phyloP scores from a whole-genome alignment of 2,113 vertebrate species.

The Anoura caudifer region DNA sequence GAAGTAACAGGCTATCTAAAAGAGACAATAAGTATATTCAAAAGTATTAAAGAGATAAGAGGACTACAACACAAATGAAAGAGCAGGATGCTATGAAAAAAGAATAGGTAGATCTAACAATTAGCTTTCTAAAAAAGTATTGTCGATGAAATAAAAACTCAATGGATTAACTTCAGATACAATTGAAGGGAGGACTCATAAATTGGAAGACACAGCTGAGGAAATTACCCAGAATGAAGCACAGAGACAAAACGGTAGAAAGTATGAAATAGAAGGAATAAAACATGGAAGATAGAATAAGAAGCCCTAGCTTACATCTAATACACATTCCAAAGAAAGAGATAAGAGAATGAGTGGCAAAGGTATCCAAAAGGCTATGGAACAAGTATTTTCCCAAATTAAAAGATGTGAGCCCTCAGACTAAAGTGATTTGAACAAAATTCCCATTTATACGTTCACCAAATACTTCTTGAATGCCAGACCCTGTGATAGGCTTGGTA shows the following conservation, averaged over 20 bases:
- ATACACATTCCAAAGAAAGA: not conserved
- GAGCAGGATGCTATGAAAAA: not conserved
- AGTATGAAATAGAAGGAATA: not conserved
- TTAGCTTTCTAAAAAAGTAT: not conserved
- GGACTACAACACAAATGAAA: not conserved
- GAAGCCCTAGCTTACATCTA: not conserved
- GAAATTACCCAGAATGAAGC: not conserved
- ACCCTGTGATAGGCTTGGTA: not conserved
- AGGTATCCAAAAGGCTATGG: not conserved
- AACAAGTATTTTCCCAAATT: not conserved
- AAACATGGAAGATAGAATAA: not conserved
- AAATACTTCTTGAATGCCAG: not conserved
- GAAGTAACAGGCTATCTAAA: not conserved
- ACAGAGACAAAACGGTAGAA: not conserved
- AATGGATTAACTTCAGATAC: not conserved
- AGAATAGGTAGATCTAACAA: not conserved
- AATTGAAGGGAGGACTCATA: conserved; percentile 12
- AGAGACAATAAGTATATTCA: not conserved
- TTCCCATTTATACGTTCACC: not conserved
- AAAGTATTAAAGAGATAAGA: not conserved
- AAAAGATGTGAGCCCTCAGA: not conserved
- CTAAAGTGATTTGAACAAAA: not conserved
- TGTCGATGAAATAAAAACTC: not conserved
- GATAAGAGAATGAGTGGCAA: not conserved
- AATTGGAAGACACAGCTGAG: conserved; percentile 15